These are phyloP conservation scores for Halichoerus grypus DNA, from an alignment of 2,113 vertebrate species.

Conservation along the genomic window DNA sequence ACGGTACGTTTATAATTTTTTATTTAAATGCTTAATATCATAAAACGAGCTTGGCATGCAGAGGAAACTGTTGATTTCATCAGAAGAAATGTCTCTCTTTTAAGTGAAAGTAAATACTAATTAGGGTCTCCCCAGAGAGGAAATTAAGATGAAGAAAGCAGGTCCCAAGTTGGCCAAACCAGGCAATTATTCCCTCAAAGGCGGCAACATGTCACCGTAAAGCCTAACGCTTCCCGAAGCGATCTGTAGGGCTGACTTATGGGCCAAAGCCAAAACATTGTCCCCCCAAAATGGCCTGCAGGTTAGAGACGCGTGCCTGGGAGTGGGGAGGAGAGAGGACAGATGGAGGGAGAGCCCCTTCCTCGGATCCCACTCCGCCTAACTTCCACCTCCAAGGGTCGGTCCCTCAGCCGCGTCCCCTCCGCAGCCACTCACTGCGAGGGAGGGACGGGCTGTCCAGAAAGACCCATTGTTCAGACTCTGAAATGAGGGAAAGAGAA, in stretches of 20 bases:
- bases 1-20: conserved; percentile 16
- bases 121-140: not conserved
- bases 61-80: not conserved
- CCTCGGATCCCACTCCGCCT: not conserved
- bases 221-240: fast-evolving
- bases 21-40: conserved; percentile 62
- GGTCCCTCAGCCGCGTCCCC: not conserved
- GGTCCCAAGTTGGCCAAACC: not conserved
- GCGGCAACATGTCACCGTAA: fast-evolving
- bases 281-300: not conserved
- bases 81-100: not conserved
- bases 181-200: not conserved
- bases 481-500: not conserved
- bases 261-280: fast-evolving
- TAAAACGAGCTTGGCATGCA: not conserved
- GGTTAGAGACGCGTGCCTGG: fast-evolving
- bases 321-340: fast-evolving
- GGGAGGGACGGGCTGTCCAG: not conserved
- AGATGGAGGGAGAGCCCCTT: not conserved
- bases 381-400: not conserved
- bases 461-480: not conserved
- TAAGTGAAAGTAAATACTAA: not conserved
- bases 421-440: not conserved
- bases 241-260: fast-evolving
- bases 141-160: fast-evolving